These are phyloP conservation scores for Pedicia rivosa DNA, from an alignment of 2,888 invertebrate genomes.

Conservation along the genomic window DNA sequence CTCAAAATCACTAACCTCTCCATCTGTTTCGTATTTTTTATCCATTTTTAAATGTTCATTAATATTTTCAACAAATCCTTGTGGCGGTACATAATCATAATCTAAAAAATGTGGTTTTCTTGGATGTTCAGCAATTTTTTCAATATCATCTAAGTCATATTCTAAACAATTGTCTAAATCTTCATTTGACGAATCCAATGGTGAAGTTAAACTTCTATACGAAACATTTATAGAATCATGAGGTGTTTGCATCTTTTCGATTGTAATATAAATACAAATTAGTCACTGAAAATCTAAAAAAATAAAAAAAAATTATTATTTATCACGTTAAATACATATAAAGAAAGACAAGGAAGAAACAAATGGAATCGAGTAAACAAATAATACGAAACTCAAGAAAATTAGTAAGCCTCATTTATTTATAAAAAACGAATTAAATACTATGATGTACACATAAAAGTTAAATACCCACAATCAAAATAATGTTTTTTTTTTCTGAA, in stretches of 20 bases:
- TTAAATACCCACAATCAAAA: too few species aligned
- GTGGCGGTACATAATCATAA: constrained; percentile 41
- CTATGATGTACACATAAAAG: too few species aligned
- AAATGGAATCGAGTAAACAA: too few species aligned
- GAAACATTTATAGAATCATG: constrained; percentile 34
- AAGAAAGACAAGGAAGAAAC: too few species aligned
- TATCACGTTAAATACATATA: too few species aligned
- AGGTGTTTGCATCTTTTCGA: constrained; percentile 3
- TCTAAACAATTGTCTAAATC: constrained; percentile 13
- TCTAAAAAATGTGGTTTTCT: constrained; percentile 44
- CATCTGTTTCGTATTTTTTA: constrained; percentile 29
- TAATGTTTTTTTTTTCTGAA: too few species aligned
- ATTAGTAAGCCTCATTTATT: too few species aligned
- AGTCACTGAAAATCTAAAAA: too few species aligned
- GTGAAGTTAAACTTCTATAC: constrained; percentile 9
- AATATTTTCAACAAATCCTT: constrained; percentile 28
- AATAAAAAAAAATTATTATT: too few species aligned
- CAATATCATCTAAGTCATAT: constrained; percentile 16
- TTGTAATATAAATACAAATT: too few species aligned
- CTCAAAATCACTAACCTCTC: constrained; percentile 30
- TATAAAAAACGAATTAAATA: too few species aligned
- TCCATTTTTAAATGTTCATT: constrained; percentile 27
- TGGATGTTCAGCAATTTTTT: constrained; percentile 22
- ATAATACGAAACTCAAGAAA: too few species aligned
- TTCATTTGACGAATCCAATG: constrained; percentile 13